Base-by-base conservation (phyloP, 2,888 invertebrate genomes). In the Quadroppia sp. region DNA sequence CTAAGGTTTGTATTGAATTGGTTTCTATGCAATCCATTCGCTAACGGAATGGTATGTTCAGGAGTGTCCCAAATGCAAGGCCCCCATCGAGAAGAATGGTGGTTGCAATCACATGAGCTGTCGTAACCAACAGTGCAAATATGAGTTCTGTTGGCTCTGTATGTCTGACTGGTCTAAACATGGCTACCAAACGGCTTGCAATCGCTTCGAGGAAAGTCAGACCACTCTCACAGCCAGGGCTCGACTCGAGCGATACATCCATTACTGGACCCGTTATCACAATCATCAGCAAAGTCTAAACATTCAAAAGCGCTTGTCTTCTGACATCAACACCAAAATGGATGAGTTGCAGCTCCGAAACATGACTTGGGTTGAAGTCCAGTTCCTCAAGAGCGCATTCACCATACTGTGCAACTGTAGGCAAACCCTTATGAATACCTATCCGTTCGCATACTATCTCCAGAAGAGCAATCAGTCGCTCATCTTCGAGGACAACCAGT, bases 351-450 rank as follows among this genome's bases (percentile, higher is more conserved):
- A 99, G 82, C 94, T 95, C 82, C 94, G 95, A 83, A 95, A 94
- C 82, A 97, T 98, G 96, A 95, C 95, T 78, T 99, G 98, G 98
- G 98, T 98, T 81, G 98, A 99, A 88, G 96, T 97, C 76, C 98
- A 99, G 87, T 99, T 98, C 85, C 86, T 99, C 80, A 93, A 93
- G 85, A 93, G 95, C 83, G 98, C 98, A 74, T 95, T 96, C 81
- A 95, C 95, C 85, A 95, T 94, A 82, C 86, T 97, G 76, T 96
- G 95, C 85, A 92, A 92, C 83, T 98, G 97, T 86, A 88, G 98
- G 78, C 95, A 97, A 84, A 97, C 97, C 23, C 87, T 98, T 74
- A 98, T 98, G 96, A 98, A 94, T 86, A 98, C 98, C 71, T 99
- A 99, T 84, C 97, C 97, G 79, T 99, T 99, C 87, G 98, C 98